Conservation (phyloP, 1,140 invertebrate species). For the Amyelois transitella region DNA sequence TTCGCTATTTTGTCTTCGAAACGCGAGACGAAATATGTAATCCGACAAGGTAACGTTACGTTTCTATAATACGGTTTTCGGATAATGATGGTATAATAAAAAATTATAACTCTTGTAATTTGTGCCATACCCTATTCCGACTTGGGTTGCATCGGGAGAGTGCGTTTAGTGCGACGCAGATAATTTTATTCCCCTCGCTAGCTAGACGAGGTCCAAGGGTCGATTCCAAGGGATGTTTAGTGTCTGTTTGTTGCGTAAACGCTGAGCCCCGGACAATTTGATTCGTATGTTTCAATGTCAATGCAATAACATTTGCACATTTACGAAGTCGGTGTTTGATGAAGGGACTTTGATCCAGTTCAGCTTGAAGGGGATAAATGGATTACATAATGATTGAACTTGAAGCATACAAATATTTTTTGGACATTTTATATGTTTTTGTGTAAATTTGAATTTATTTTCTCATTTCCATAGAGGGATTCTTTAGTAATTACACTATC, state of each 20-base stretch:
- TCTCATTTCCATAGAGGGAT: too few species aligned
- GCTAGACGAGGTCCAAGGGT: slow-evolving; percentile 25
- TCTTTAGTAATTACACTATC: too few species aligned
- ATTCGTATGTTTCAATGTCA: slow-evolving; percentile 48
- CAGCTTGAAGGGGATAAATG: not conserved
- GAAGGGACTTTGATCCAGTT: not conserved
- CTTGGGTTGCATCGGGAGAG: slow-evolving; percentile 15
- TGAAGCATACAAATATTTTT: too few species aligned
- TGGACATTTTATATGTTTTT: too few species aligned
- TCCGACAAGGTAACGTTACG: too few species aligned
- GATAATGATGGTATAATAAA: too few species aligned
- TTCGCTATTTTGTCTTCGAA: too few species aligned
- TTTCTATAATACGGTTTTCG: not conserved
- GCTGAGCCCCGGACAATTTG: slow-evolving; percentile 49
- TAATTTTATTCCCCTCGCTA: slow-evolving; percentile 62
- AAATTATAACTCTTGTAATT: slow-evolving; percentile 14
- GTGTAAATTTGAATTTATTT: too few species aligned
- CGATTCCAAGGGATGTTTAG: slow-evolving; percentile 41
- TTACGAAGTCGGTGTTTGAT: not conserved
- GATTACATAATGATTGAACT: not conserved
- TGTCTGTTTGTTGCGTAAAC: slow-evolving; percentile 57
- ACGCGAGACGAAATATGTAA: too few species aligned
- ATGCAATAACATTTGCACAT: slow-evolving; percentile 10
- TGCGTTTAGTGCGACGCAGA: slow-evolving; percentile 36
- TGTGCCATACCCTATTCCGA: slow-evolving; percentile 24